Evolutionary conservation across 92 coral and sea anemone genomes (phyloP).

Genomic region (Diadumene lineata): DNA sequence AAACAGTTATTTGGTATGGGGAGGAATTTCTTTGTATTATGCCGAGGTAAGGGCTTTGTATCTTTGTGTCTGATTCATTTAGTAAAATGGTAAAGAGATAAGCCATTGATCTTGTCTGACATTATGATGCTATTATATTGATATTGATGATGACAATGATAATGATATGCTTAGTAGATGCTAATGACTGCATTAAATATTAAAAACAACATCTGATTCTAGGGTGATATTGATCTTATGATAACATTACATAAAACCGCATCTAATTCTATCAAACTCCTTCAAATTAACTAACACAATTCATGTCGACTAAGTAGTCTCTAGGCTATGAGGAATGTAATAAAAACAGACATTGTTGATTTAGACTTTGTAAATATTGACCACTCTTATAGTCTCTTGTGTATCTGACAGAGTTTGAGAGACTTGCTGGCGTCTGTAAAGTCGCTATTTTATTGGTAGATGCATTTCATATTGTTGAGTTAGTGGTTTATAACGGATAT

Average conservation of each 20-base stretch:
- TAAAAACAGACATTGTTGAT: neutral
- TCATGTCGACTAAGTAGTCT: neutral
- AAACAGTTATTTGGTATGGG: constrained; percentile 99
- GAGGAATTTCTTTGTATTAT: constrained; percentile 95
- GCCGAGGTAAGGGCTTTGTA: constrained; percentile 77
- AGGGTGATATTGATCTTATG: neutral
- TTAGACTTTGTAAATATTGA: constrained; percentile 15
- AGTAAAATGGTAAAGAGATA: too few species aligned
- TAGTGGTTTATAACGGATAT: constrained; percentile 1
- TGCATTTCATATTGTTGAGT: neutral
- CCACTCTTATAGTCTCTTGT: constrained; percentile 1
- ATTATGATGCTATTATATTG: too few species aligned
- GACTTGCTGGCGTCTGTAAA: neutral
- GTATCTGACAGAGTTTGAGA: constrained; percentile 1
- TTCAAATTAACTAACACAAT: neutral
- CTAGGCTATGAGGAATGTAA: neutral
- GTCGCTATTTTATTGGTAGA: neutral
- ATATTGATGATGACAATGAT: neutral
- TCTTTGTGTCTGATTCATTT: too few species aligned
- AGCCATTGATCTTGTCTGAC: neutral
- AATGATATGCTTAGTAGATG: neutral
- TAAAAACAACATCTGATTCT: too few species aligned
- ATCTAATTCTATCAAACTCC: neutral
- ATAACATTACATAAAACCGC: too few species aligned
- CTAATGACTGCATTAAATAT: neutral